Conservation (phyloP, 2,888 invertebrate species). For the Acanthacorydalis orientalis region DNA sequence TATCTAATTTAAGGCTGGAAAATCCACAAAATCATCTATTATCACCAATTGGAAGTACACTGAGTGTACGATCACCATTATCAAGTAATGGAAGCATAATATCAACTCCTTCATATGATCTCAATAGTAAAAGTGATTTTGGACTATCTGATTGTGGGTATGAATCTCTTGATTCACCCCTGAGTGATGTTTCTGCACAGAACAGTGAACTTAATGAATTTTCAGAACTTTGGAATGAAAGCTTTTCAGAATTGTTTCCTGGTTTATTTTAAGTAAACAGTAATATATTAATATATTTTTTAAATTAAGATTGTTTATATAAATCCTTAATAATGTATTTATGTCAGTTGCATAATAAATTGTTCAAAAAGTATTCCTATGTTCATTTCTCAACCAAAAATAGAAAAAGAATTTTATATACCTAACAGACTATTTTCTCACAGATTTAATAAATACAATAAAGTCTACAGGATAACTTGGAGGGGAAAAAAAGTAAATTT, state of each 20-base stretch:
- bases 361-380: no score
- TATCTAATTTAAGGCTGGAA: conserved; percentile 6
- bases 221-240: conserved; percentile 52
- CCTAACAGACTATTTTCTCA: no score
- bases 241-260: conserved; percentile 63
- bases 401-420: no score
- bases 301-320: no score
- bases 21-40: conserved; percentile 13
- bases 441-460: no score
- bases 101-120: conserved; percentile 5
- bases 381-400: no score
- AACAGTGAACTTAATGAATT: conserved; percentile 28
- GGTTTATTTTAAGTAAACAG: conserved; percentile 40
- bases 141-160: conserved; percentile 41
- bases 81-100: conserved; percentile 5
- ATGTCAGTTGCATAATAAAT: no score
- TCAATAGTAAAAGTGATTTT: conserved; percentile 11
- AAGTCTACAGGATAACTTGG: no score
- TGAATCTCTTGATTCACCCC: conserved; percentile 46
- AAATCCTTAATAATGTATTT: no score
- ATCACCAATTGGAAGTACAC: conserved; percentile 10
- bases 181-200: conserved; percentile 15
- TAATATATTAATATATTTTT: conserved; percentile 1
- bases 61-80: conserved; percentile 1
- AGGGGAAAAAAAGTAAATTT: no score